Conservation (phyloP, 92 coral and sea anemone species). For the Chrysogorgia sp. region DNA sequence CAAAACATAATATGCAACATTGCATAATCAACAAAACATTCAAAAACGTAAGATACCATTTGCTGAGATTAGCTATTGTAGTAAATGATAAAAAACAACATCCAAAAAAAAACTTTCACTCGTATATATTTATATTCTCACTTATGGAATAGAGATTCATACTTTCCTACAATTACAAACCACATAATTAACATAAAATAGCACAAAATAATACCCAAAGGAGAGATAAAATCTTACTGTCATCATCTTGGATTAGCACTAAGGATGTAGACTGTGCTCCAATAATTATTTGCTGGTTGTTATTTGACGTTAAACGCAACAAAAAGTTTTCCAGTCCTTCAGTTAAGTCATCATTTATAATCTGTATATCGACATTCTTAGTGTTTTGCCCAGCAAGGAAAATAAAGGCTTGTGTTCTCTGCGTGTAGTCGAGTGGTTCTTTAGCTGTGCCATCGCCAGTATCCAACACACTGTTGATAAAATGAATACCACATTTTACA, state of each 20-base stretch:
- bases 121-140: no score
- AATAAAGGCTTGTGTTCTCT: neutral
- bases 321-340: slow-evolving; percentile 40
- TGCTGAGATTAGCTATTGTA: no score
- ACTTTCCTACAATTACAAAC: no score
- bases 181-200: no score
- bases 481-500: no score
- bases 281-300: neutral
- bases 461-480: neutral
- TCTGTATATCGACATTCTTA: neutral
- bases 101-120: no score
- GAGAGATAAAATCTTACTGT: slow-evolving; percentile 9
- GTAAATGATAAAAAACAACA: no score
- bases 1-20: no score
- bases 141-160: no score
- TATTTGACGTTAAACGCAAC: slow-evolving; percentile 11
- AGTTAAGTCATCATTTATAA: slow-evolving; percentile 23
- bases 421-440: neutral
- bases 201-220: neutral
- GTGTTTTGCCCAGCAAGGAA: slow-evolving; percentile 2
- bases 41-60: no score
- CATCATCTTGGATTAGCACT: slow-evolving; percentile 43
- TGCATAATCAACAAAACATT: no score
- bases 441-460: slow-evolving; percentile 7
- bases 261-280: neutral